Percentiles rank a stretch among this genome's conserved stretches.
Evolutionary conservation across 2,888 invertebrate species (phyloP).

Genomic region (Beris morrisii): DNA sequence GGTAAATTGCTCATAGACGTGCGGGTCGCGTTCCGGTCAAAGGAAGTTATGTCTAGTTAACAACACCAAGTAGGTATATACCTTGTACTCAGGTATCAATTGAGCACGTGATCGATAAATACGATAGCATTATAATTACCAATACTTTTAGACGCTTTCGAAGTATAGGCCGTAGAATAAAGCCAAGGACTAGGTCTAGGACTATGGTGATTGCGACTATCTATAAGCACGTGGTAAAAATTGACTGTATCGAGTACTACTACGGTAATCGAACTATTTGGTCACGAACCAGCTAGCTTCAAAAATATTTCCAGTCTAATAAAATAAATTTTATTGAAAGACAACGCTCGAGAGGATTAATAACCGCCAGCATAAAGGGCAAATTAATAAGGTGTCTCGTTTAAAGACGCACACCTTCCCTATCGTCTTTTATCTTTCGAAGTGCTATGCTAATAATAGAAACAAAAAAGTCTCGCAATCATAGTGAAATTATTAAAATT

Average conservation of each 20-base stretch:
- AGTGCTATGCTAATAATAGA: constrained; percentile 23
- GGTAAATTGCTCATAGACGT: constrained; percentile 17
- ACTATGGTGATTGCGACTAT: constrained; percentile 1
- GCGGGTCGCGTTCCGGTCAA: constrained; percentile 13
- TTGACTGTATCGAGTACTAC: constrained; percentile 1
- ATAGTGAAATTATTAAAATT: constrained; percentile 24
- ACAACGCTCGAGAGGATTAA: background rate
- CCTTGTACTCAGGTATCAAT: background rate
- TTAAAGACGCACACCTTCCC: no score
- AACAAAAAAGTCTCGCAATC: constrained; percentile 12
- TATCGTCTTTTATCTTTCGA: background rate
- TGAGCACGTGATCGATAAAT: constrained; percentile 19
- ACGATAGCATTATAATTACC: background rate
- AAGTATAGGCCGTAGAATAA: background rate
- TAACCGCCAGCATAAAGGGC: background rate
- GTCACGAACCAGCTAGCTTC: constrained; percentile 10
- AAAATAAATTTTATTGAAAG: background rate
- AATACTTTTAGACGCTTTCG: background rate
- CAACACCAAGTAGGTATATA: background rate
- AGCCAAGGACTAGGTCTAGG: background rate
- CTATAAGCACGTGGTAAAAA: constrained; percentile 20
- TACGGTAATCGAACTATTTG: background rate
- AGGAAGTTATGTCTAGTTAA: constrained; percentile 15
- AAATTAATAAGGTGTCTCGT: background rate
- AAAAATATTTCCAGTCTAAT: background rate